A percentile compares a stretch with the other conserved stretches of the same genome.
phyloP scores from a whole-genome alignment of 2,888 invertebrate species.

The Cataglyphis cursor region DNA sequence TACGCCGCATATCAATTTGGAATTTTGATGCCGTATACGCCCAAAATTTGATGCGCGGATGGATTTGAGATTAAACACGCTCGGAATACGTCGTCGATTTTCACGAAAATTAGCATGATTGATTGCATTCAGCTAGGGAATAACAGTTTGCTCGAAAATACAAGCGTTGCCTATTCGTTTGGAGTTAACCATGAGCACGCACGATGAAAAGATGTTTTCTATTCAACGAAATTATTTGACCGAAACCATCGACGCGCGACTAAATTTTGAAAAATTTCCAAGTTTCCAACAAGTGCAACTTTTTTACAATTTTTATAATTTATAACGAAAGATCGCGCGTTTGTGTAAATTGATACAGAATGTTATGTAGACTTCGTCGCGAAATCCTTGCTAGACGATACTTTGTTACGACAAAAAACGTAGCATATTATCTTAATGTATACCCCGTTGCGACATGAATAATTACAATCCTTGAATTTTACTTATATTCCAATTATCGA shows the following conservation, averaged over 20 bases:
- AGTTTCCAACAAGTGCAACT: neutral
- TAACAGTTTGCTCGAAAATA: conserved; percentile 24
- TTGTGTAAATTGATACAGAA: neutral
- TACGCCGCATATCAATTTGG: conserved; percentile 37
- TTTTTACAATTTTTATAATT: neutral
- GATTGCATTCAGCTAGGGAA: conserved; percentile 31
- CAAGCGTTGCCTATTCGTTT: neutral
- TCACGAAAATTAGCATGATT: conserved; percentile 49
- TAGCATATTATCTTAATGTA: neutral
- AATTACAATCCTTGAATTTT: neutral
- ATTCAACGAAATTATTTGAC: neutral
- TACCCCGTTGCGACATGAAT: neutral
- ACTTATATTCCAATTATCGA: conserved; percentile 18
- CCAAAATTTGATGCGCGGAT: conserved; percentile 31
- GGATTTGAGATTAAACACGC: conserved; percentile 19
- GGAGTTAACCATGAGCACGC: neutral
- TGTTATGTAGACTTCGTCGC: neutral
- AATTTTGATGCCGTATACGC: conserved; percentile 35
- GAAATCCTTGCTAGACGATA: neutral
- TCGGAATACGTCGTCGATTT: conserved; percentile 15
- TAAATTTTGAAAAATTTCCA: neutral
- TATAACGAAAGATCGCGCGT: neutral
- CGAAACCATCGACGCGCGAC: no score
- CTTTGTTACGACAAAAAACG: neutral
- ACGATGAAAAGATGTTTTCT: neutral